Percentiles rank a stretch among this genome's conserved stretches.
phyloP scores from a whole-genome alignment of 1,140 invertebrate species.

The Latrodectus geometricus region DNA sequence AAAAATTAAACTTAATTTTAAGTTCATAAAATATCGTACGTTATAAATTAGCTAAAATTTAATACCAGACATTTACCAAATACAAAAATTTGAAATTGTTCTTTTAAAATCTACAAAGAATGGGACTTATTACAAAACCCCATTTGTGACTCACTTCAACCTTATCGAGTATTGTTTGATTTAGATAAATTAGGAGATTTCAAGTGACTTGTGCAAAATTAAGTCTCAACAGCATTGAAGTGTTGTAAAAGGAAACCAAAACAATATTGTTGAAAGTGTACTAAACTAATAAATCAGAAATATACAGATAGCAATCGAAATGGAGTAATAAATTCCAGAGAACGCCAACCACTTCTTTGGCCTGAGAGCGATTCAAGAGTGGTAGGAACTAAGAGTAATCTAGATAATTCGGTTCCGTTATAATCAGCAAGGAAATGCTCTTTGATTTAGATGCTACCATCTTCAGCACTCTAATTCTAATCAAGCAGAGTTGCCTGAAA shows the following conservation, averaged over 20 bases:
- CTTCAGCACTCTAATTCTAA: constrained; percentile 28
- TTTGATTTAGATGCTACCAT: constrained; percentile 38
- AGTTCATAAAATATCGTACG: too few relatives aligned
- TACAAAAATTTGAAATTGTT: too few relatives aligned
- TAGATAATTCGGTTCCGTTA: constrained; percentile 22
- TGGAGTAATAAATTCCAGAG: not conserved
- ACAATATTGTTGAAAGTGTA: not conserved
- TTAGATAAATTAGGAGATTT: too few relatives aligned
- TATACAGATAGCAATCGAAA: not conserved
- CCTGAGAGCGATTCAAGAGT: not conserved
- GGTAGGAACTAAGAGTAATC: constrained; percentile 11
- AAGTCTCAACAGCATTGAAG: not conserved
- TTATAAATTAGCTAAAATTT: too few relatives aligned
- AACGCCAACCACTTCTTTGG: not conserved
- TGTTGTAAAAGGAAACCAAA: not conserved
- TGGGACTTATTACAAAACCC: too few relatives aligned
- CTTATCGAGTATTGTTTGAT: too few relatives aligned
- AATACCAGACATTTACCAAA: too few relatives aligned
- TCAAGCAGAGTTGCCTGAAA: constrained; percentile 6
- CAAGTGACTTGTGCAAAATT: too few relatives aligned
- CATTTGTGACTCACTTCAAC: too few relatives aligned
- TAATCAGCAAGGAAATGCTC: constrained; percentile 38
- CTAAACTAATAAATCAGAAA: not conserved
- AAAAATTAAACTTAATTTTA: too few relatives aligned
- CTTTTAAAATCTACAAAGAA: too few relatives aligned